phyloP scores from a whole-genome alignment of 2,888 invertebrate species.

The Altica lythri region DNA sequence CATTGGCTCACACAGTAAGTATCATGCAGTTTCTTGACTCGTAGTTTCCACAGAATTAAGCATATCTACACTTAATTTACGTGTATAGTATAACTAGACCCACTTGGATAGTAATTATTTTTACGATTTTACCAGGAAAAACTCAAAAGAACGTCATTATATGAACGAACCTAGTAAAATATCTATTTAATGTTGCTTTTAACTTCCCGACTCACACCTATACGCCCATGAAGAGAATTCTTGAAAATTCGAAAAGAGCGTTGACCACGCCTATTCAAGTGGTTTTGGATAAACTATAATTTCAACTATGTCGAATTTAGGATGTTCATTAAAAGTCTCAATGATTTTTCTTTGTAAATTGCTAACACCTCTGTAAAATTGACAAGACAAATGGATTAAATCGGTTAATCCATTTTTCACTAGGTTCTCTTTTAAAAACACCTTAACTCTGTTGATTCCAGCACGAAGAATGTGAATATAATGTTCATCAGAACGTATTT shows the following conservation, averaged over 20 bases:
- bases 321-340: conserved; percentile 47
- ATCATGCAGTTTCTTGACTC: conserved; percentile 49
- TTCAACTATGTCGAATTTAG: conserved; percentile 45
- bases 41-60: conserved; percentile 44
- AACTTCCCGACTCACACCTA: too few relatives aligned
- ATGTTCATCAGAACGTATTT: conserved; percentile 37
- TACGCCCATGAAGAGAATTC: too few relatives aligned
- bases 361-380: conserved; percentile 47
- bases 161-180: too few relatives aligned
- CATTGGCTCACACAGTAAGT: conserved; percentile 55
- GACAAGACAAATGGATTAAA: conserved; percentile 53
- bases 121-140: too few relatives aligned
- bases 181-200: too few relatives aligned
- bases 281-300: too few relatives aligned
- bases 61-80: conserved; percentile 36
- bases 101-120: too few relatives aligned
- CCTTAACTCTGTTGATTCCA: conserved; percentile 16
- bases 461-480: conserved; percentile 40
- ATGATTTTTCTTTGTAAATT: conserved; percentile 49
- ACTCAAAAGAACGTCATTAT: too few relatives aligned
- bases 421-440: conserved; percentile 22
- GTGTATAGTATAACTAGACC: too few relatives aligned
- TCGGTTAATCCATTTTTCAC: conserved; percentile 52
- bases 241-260: too few relatives aligned
- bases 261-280: too few relatives aligned